Conservation (phyloP, 2,888 invertebrate species). For the Metellina segmentata region DNA sequence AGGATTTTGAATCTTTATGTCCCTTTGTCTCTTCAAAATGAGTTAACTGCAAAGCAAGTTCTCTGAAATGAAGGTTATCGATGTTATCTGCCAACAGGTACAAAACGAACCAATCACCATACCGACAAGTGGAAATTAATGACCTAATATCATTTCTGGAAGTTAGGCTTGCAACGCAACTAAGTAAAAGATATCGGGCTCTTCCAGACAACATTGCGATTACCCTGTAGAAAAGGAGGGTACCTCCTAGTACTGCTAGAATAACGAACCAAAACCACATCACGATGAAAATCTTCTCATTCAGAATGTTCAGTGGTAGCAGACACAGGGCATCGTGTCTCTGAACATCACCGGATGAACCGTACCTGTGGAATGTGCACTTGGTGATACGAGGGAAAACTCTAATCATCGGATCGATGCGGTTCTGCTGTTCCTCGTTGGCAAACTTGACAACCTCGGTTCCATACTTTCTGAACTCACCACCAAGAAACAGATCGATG, state of each 20-base stretch:
- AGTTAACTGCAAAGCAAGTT: slow-evolving; percentile 39
- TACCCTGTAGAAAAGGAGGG: slow-evolving; percentile 85
- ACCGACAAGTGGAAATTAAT: slow-evolving; percentile 78
- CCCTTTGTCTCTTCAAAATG: background rate
- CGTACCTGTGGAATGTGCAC: slow-evolving; percentile 78
- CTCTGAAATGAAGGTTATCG: slow-evolving; percentile 85
- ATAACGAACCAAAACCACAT: slow-evolving; percentile 97
- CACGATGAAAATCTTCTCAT: slow-evolving; percentile 91
- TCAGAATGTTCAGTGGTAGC: slow-evolving; percentile 78
- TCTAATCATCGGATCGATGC: slow-evolving; percentile 78
- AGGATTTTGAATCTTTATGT: background rate
- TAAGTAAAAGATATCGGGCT: slow-evolving; percentile 88
- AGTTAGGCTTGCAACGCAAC: slow-evolving; percentile 87
- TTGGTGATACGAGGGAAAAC: slow-evolving; percentile 79
- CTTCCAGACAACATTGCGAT: slow-evolving; percentile 88
- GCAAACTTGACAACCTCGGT: slow-evolving; percentile 77
- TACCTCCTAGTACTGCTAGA: slow-evolving; percentile 84
- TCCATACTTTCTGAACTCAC: slow-evolving; percentile 78
- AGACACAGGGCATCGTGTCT: slow-evolving; percentile 78
- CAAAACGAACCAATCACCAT: slow-evolving; percentile 97
- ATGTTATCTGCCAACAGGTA: slow-evolving; percentile 85
- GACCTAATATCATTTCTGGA: slow-evolving; percentile 81
- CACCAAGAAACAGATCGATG: slow-evolving; percentile 78
- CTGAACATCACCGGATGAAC: slow-evolving; percentile 78
- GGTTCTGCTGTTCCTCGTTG: slow-evolving; percentile 78